These are phyloP conservation scores for Anoura caudifer DNA, from an alignment of 2,113 vertebrate species.

Conservation along the genomic window DNA sequence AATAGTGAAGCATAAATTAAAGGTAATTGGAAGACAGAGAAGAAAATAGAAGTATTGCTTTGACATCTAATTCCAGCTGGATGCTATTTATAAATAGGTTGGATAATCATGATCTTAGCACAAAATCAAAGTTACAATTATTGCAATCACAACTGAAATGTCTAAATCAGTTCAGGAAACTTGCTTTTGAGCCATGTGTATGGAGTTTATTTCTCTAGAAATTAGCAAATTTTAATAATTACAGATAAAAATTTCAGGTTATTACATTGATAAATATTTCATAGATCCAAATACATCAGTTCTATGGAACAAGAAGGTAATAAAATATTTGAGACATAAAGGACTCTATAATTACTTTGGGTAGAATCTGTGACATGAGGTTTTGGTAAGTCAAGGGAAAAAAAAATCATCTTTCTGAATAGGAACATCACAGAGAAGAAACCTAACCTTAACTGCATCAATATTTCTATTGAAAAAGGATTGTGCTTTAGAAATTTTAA, in stretches of 20 bases:
- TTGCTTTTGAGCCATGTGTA: not conserved
- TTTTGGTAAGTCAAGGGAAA: not conserved
- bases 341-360: not conserved
- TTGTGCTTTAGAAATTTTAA: not conserved
- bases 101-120: not conserved
- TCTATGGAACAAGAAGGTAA: not conserved
- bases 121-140: constrained; percentile 9
- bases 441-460: not conserved
- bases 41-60: not conserved
- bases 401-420: not conserved
- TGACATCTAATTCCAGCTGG: not conserved
- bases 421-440: not conserved
- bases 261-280: not conserved
- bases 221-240: constrained; percentile 2
- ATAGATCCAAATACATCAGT: not conserved
- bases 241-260: not conserved
- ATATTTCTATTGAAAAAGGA: not conserved
- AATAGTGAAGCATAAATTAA: not conserved
- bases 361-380: not conserved
- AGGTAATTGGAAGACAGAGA: not conserved
- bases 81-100: not conserved
- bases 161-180: not conserved
- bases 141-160: not conserved
- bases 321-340: not conserved
- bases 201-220: constrained; percentile 14